Base-by-base conservation (phyloP, 2,888 invertebrate genomes). In the Plusia festucae region DNA sequence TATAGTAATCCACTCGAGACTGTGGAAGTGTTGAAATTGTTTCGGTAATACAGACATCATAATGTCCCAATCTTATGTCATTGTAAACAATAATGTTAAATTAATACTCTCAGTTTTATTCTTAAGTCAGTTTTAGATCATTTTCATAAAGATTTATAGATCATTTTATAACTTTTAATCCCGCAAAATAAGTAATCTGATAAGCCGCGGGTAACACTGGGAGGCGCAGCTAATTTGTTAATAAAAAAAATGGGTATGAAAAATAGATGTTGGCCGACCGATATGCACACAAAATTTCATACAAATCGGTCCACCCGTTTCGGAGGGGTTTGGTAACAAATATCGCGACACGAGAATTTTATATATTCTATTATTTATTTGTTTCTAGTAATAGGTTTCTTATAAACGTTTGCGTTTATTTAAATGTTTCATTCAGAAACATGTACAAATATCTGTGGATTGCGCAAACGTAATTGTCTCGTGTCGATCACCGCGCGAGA, bases 21-120 rank as follows among this genome's bases (percentile, higher is more conserved):
- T 57, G 54, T 56, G 53, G 65, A 64, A 51, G 59, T 72, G 53
- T 15, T 9, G 76, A 56, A 72, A 72, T 51, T 9, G 52, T 49
- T 24, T 22, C 34, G 11, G 22, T 16, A 15, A 22, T 49, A 49
- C 18, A 20, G 16, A 49, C 46, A 18, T 49, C 46, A 18, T 49
- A 20, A 49, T 49, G 20, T 49, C 18, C 46, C n/a, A 20, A 49
- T 18, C 46, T 49, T 20, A 49, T 49, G 46, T 49, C 46, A 49
- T 11, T 3, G 3, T 11, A 18, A 8, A 44, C 20, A 49, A 40
- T 40, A 40, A n/a, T 40, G 40, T n/a, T n/a, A 6, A n/a, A 40
- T 40, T 40, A 40, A 40, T 40, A 7, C 6, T 40, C 40, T 15
- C 4, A 6, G 40, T 40, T n/a, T n/a, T 34, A 0, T 7, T 15